phyloP scores from a whole-genome alignment of 53 echinoderm and acorn worm genomes.

The Echinarachnius parma region DNA sequence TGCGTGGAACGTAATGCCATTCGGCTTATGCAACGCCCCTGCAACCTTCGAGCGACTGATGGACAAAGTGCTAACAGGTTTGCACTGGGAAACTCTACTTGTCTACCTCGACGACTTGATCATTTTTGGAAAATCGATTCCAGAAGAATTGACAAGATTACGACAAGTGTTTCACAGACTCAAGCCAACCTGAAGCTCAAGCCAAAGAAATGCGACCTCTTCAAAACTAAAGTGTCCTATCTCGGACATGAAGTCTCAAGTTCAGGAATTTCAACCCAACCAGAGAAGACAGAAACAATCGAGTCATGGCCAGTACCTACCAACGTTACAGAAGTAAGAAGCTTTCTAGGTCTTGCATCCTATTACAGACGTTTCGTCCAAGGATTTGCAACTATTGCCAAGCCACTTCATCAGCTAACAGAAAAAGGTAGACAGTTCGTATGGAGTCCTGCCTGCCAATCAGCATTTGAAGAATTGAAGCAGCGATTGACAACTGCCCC shows the following conservation, averaged over 20 bases:
- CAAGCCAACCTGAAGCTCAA: constrained; percentile 45
- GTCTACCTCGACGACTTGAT: constrained; percentile 58
- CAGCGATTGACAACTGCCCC: constrained; percentile 31
- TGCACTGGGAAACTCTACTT: constrained; percentile 41
- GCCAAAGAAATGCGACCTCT: constrained; percentile 41
- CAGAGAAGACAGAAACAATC: neutral
- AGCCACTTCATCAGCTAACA: constrained; percentile 44
- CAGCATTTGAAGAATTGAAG: constrained; percentile 32
- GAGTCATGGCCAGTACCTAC: constrained; percentile 45
- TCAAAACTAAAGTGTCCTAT: constrained; percentile 33
- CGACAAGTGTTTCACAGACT: constrained; percentile 29
- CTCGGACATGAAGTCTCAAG: constrained; percentile 40
- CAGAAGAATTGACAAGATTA: constrained; percentile 15
- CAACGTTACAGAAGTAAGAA: constrained; percentile 36
- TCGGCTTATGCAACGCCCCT: constrained; percentile 36
- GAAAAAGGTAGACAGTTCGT: constrained; percentile 38
- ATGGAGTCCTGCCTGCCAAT: constrained; percentile 33
- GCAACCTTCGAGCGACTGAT: constrained; percentile 42
- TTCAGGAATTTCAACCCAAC: constrained; percentile 22
- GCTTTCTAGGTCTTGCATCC: constrained; percentile 48
- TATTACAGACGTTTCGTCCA: constrained; percentile 48
- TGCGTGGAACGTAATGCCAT: constrained; percentile 30
- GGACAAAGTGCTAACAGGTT: constrained; percentile 37
- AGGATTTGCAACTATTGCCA: constrained; percentile 44
- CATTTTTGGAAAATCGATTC: constrained; percentile 38